phyloP scores from a whole-genome alignment of 2,888 invertebrate species.

The Latrodectus elegans region DNA sequence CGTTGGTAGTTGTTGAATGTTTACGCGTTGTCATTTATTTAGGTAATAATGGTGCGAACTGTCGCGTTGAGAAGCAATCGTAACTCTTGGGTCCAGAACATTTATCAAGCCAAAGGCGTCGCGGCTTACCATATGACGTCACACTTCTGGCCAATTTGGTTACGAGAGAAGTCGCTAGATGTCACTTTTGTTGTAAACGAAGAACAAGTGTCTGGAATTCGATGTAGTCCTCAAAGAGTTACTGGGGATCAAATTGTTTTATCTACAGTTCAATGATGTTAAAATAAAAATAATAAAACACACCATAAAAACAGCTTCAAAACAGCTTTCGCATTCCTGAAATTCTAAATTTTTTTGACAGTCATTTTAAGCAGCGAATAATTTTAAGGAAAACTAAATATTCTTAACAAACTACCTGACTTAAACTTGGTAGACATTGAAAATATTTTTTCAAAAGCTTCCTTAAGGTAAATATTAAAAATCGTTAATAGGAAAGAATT shows the following conservation, averaged over 20 bases:
- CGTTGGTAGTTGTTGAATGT: slow-evolving; percentile 57
- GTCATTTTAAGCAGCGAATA: too few species aligned
- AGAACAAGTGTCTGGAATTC: background rate
- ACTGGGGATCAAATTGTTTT: background rate
- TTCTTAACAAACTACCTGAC: too few species aligned
- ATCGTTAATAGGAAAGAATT: too few species aligned
- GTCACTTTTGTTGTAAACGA: background rate
- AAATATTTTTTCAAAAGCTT: too few species aligned
- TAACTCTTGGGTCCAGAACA: slow-evolving; percentile 18
- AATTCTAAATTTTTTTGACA: too few species aligned
- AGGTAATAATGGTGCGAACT: slow-evolving; percentile 58
- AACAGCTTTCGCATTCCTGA: too few species aligned
- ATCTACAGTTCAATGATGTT: too few species aligned
- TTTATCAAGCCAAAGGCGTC: slow-evolving; percentile 43
- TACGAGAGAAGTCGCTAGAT: slow-evolving; percentile 7
- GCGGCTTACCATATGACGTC: slow-evolving; percentile 2
- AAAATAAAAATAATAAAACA: too few species aligned
- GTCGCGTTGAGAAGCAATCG: slow-evolving; percentile 12
- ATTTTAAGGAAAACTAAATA: too few species aligned
- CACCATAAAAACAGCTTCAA: too few species aligned
- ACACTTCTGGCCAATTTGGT: slow-evolving; percentile 45
- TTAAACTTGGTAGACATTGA: too few species aligned
- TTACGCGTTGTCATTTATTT: slow-evolving; percentile 61
- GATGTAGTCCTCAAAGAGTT: background rate
- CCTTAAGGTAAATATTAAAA: too few species aligned